Evolutionary conservation across 2,113 vertebrate species (phyloP), one percentile per base, ranked within the genome.

Genomic region (Albula glossodonta): DNA sequence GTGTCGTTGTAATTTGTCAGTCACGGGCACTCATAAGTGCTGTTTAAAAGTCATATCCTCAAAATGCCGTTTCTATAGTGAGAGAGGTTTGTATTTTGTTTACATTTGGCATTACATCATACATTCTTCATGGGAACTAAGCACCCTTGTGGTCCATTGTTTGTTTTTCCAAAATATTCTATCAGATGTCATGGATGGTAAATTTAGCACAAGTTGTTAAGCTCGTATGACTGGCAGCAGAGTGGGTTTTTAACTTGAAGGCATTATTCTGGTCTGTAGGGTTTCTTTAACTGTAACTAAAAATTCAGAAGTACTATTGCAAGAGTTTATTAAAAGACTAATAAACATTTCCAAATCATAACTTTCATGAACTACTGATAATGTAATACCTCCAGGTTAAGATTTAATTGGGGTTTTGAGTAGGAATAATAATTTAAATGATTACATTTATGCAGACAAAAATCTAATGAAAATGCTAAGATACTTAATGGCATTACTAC

Each of bases 31-130:
- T 77, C 31, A 84, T 83, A 81, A 41, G 78, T 84, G 41, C 52
- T 22, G 79, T 85, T 84, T 90, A 81, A 63, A 49, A 83, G 81
- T 49, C 56, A 11, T 51, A 84, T 82, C 84, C 91, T 88, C 53
- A 89, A 92, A 92, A 90, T 90, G 87, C 31, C 11, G 90, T 90
- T 91, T 89, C 89, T 87, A 83, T 91, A 87, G 88, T 74, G 90
- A 90, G 82, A 57, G 81, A 80, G 86, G 87, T 92, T 92, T 81
- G 78, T 77, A 63, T 63, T 41, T 82, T 89, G 87, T 90, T 89
- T 86, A 81, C 77, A 50, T 56, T 53, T 87, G 86, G 63, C 15
- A 86, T 84, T 90, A 86, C 78, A 66, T 63, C 86, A 83, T 83
- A 70, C 83, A 78, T 78, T 4, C 77, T 78, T 78, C 41, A 48